These are phyloP conservation scores for Leptinotarsa lineolata DNA, from an alignment of 1,140 invertebrate genomes.

Conservation along the genomic window DNA sequence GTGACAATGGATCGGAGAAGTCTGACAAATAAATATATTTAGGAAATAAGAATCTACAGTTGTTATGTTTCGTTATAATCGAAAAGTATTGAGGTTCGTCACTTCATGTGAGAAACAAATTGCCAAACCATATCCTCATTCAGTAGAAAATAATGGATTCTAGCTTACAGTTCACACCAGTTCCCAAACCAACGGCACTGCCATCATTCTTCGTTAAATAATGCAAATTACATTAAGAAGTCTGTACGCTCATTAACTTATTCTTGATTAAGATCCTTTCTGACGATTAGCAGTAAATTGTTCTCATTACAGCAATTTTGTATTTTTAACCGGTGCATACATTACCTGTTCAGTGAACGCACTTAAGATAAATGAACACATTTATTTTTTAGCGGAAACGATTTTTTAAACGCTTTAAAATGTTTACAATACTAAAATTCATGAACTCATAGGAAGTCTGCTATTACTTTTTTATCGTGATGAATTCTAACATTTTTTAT, in stretches of 20 bases:
- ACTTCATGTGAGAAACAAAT: too few species aligned
- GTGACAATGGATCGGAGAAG: too few species aligned
- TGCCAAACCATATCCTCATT: too few species aligned
- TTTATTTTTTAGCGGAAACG: constrained; percentile 53
- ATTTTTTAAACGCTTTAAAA: constrained; percentile 52
- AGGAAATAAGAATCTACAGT: too few species aligned
- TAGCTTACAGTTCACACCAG: not conserved
- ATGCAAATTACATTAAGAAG: constrained; percentile 52
- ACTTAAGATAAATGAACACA: constrained; percentile 53
- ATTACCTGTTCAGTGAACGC: constrained; percentile 56
- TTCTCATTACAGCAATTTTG: constrained; percentile 59
- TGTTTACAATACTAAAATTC: constrained; percentile 37
- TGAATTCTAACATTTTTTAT: not conserved
- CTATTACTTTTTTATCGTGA: not conserved
- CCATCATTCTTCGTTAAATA: constrained; percentile 33
- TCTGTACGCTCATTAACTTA: constrained; percentile 55
- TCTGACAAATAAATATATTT: too few species aligned
- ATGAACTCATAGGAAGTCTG: constrained; percentile 2
- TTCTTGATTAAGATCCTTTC: constrained; percentile 57
- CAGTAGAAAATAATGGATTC: not conserved
- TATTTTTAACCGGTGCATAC: constrained; percentile 57
- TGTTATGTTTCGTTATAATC: too few species aligned
- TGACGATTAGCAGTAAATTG: constrained; percentile 58
- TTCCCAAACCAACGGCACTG: constrained; percentile 20
- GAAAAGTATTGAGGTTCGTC: too few species aligned